phyloP scores from a whole-genome alignment of 2,113 vertebrate genomes.

The Cephalopterus ornatus region DNA sequence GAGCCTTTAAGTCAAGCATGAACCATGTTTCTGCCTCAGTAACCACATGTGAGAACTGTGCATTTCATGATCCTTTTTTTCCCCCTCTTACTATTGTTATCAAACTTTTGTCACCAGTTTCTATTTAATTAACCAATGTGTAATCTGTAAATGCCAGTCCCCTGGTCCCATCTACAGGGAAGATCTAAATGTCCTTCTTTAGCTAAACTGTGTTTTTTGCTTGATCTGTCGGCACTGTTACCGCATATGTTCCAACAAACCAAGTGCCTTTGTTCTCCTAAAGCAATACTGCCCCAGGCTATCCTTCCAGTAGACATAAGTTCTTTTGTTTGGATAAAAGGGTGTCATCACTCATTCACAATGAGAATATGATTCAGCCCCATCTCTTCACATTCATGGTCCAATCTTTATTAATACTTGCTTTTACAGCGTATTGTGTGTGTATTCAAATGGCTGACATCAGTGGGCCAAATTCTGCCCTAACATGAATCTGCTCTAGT shows the following conservation, averaged over 20 bases:
- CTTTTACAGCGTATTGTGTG: conserved; percentile 36
- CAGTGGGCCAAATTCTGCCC: conserved; percentile 8
- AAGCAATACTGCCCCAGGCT: conserved; percentile 51
- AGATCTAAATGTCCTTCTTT: conserved; percentile 17
- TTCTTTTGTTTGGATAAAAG: conserved; percentile 64
- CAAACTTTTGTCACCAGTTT: conserved; percentile 26
- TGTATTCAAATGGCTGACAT: not conserved
- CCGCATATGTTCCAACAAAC: conserved; percentile 17
- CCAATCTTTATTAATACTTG: conserved; percentile 25
- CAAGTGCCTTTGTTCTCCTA: conserved; percentile 56
- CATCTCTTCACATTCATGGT: not conserved
- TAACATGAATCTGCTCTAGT: not conserved
- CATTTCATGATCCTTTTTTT: not conserved
- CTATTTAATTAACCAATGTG: conserved; percentile 36
- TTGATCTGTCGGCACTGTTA: conserved; percentile 44
- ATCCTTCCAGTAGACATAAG: conserved; percentile 57
- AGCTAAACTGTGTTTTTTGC: conserved; percentile 26
- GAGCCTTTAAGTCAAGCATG: not conserved
- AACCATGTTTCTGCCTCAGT: not conserved
- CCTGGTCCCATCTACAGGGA: not conserved
- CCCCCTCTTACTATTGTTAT: not conserved
- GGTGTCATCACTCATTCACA: conserved; percentile 43
- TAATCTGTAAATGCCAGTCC: conserved; percentile 46
- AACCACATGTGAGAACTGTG: not conserved
- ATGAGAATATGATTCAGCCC: conserved; percentile 52